Evolutionary conservation across 2,113 vertebrate genomes (phyloP), one percentile per base, ranked within the genome.

Genomic region (Pangasianodon gigas): DNA sequence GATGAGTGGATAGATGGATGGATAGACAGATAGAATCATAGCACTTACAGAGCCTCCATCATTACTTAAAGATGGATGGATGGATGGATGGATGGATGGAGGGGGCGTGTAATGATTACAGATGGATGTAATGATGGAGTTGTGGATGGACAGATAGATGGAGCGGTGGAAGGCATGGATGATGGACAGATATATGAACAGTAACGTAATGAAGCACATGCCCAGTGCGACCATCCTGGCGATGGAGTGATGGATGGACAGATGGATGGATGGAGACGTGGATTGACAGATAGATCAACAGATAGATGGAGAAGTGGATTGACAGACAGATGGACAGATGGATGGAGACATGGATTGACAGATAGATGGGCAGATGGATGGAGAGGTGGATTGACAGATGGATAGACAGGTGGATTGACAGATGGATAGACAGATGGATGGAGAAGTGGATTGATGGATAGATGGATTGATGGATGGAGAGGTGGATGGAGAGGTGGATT

Each of bases 331-430:
- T 67, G 62, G 62, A 67, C 5, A 19, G 19, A 11, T 60, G 8
- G 62, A 65, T 0, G 2, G 62, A n/a, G 0, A 4, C 7, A 16
- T 4, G 0, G 62, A n/a, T 10, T 2, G 29, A n/a, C 10, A 52
- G 13, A 4, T 13, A 1, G 3, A 32, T 32, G 11, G 65, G 14
- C 1, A 0, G n/a, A 69, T 14, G 29, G 65, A 4, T 32, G 65
- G 65, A 69, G 29, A 14, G 13, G 0, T 14, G n/a, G 65, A 16
- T 0, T 1, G n/a, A 69, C 0, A 0, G 65, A 32, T 0, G n/a
- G n/a, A 69, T 32, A 1, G 58, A 24, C 1, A 7, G 4, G 1
- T 60, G 58, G 21, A 24, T 6, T 0, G 58, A 60, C 0, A 7
- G 58, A 24, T 6, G 18, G 58, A 54, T 14, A 3, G 54, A 54